phyloP scores from a whole-genome alignment of 2,113 vertebrate species.

The Oplegnathus fasciatus region DNA sequence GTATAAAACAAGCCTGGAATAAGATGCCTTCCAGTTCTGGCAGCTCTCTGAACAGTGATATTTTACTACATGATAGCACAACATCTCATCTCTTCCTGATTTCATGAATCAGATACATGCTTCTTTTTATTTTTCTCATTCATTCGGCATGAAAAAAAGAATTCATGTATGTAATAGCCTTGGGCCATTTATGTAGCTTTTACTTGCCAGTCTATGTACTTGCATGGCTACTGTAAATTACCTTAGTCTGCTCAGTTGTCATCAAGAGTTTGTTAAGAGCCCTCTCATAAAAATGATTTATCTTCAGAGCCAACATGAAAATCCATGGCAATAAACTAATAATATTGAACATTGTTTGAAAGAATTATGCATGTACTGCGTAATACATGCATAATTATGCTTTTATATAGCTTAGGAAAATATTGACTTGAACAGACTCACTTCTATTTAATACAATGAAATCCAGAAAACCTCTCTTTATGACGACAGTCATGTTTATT shows the following conservation, averaged over 20 bases:
- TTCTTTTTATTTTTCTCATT: background rate
- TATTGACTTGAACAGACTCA: background rate
- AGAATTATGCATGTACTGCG: background rate
- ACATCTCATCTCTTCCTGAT: background rate
- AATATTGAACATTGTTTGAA: constrained; percentile 30
- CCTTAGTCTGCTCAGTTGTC: constrained; percentile 38
- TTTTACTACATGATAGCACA: background rate
- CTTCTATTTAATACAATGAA: background rate
- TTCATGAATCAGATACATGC: background rate
- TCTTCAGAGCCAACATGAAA: constrained; percentile 30
- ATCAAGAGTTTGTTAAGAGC: constrained; percentile 45
- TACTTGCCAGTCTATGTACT: constrained; percentile 10
- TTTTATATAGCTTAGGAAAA: background rate
- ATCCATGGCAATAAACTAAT: constrained; percentile 34
- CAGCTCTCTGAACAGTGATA: background rate
- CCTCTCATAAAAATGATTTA: constrained; percentile 43
- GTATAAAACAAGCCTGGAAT: background rate
- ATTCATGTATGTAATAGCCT: background rate
- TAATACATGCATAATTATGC: background rate
- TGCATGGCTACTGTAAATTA: constrained; percentile 38
- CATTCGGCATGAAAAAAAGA: background rate
- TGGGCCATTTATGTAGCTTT: constrained; percentile 7
- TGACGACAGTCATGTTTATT: background rate
- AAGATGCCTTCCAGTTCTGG: background rate
- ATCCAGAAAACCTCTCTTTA: background rate